Base-by-base conservation (phyloP, 2,113 vertebrate species). In the Leucopsar rothschildi region DNA sequence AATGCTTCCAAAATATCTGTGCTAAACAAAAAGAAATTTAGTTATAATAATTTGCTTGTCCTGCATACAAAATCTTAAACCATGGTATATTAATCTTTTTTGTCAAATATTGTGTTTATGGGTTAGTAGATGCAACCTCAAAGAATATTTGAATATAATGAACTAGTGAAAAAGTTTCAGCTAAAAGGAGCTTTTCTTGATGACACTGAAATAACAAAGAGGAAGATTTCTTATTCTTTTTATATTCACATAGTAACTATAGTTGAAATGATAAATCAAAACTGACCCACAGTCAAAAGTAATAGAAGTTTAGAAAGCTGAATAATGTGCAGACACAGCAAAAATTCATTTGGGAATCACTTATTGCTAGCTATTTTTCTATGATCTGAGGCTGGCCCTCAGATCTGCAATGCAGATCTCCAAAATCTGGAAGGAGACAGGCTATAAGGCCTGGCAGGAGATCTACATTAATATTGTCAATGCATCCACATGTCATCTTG, bases 381-480 rank as follows among this genome's bases (percentile, higher is more conserved):
- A 0, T 77, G 84, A 95, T 94, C 87, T 84, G 81, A 70, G 31
- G n/a, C 73, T 87, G 84, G 63, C 70, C 65, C 61, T 89, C 66
- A 82, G 89, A 97, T 94, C 91, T 93, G 84, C 91, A 95, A 92
- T 88, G 75, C 94, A 97, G 82, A 86, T 95, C 78, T 92, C 91
- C 70, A 82, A 87, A 87, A 57, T 66, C 77, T 50, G 28, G 65
- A 82, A 66, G 59, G 49, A 80, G 37, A 75, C 25, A 84, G 49
- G 28, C 81, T 86, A 49, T 5, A 53, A 76, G 57, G 66, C 69
- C 86, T 82, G 40, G 69, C 91, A 94, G 78, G 78, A 92, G 70
- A 70, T 72, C 78, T 19, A 31, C 42, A 35, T 87, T 92, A 92
- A 92, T 75, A 92, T 7, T 59, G 70, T 59, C 45, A 69, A 27